These are phyloP conservation scores for Serrognathus titanus DNA, from an alignment of 2,888 invertebrate species.

Conservation along the genomic window DNA sequence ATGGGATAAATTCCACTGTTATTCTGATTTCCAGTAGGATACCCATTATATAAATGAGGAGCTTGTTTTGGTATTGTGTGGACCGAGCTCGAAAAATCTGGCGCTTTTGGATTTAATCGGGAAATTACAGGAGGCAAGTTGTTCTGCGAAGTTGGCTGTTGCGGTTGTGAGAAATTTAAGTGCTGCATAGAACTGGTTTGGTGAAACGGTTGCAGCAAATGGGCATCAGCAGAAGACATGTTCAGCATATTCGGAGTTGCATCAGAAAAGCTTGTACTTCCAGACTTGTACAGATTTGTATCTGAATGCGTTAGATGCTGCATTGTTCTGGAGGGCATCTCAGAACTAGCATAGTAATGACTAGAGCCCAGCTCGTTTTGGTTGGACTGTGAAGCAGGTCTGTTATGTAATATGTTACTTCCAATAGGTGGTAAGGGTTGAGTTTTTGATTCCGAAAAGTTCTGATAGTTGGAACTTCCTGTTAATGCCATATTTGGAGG, in stretches of 20 bases:
- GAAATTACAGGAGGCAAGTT: slow-evolving; percentile 54
- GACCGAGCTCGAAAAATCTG: slow-evolving; percentile 64
- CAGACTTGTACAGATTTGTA: slow-evolving; percentile 33
- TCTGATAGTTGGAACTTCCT: slow-evolving; percentile 30
- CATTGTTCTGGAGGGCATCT: slow-evolving; percentile 23
- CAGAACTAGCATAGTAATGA: slow-evolving; percentile 25
- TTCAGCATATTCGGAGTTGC: slow-evolving; percentile 45
- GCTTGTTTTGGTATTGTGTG: slow-evolving; percentile 15
- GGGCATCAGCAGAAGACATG: slow-evolving; percentile 46
- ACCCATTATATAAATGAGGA: slow-evolving; percentile 17
- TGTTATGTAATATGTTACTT: slow-evolving; percentile 38
- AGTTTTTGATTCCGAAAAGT: slow-evolving; percentile 38
- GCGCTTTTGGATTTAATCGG: slow-evolving; percentile 76
- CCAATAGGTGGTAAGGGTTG: slow-evolving; percentile 42
- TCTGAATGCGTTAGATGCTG: slow-evolving; percentile 28
- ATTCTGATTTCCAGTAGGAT: slow-evolving; percentile 24
- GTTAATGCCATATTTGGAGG: slow-evolving; percentile 48
- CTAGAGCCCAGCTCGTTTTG: slow-evolving; percentile 28
- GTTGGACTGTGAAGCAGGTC: slow-evolving; percentile 31
- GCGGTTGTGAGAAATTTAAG: slow-evolving; percentile 42
- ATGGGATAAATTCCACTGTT: slow-evolving; percentile 19
- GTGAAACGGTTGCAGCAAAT: slow-evolving; percentile 40
- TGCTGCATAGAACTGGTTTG: slow-evolving; percentile 34
- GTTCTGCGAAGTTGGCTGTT: slow-evolving; percentile 24
- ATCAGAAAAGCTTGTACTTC: slow-evolving; percentile 26